These are phyloP conservation scores for Vanessa tameamea DNA, from an alignment of 1,140 invertebrate genomes.

Conservation along the genomic window DNA sequence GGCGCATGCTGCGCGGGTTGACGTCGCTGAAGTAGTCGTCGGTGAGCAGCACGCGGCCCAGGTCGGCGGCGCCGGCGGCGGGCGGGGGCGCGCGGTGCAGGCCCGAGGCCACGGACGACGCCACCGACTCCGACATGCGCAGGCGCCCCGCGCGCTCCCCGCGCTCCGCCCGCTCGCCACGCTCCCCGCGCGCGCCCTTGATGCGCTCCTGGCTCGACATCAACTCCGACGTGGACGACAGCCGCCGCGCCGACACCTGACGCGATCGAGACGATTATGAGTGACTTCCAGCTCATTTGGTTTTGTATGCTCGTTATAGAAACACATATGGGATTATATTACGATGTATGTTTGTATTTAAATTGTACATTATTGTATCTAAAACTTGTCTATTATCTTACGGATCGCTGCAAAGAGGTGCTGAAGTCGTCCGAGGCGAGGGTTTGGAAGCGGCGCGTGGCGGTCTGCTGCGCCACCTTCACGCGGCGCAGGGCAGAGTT, in stretches of 20 bases:
- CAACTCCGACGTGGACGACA: constrained; percentile 89
- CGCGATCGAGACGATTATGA: no score
- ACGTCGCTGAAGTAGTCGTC: constrained; percentile 99
- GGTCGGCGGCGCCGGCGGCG: constrained; percentile 63
- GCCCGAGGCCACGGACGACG: constrained; percentile 93
- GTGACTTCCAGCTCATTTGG: no score
- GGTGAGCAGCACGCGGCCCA: constrained; percentile 88
- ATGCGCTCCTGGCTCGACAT: constrained; percentile 87
- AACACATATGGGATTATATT: no score
- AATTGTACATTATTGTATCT: no score
- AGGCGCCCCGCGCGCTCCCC: constrained; percentile 82
- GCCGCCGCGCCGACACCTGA: constrained; percentile 84
- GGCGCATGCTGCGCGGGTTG: constrained; percentile 97
- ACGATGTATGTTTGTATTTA: no score
- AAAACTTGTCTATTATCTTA: constrained; percentile 40
- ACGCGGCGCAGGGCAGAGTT: constrained; percentile 96
- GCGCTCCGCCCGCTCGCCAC: constrained; percentile 80
- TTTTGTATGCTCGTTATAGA: no score
- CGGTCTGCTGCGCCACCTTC: constrained; percentile 91
- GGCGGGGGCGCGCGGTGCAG: constrained; percentile 85
- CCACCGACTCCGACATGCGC: constrained; percentile 92
- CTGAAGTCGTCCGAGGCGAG: constrained; percentile 79
- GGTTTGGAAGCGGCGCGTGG: constrained; percentile 82
- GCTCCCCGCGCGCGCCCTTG: constrained; percentile 58
- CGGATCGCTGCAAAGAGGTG: constrained; percentile 76